Evolutionary conservation across 2,113 vertebrate genomes (phyloP), one percentile per base, ranked within the genome.

Genomic region (Hemicordylus capensis): DNA sequence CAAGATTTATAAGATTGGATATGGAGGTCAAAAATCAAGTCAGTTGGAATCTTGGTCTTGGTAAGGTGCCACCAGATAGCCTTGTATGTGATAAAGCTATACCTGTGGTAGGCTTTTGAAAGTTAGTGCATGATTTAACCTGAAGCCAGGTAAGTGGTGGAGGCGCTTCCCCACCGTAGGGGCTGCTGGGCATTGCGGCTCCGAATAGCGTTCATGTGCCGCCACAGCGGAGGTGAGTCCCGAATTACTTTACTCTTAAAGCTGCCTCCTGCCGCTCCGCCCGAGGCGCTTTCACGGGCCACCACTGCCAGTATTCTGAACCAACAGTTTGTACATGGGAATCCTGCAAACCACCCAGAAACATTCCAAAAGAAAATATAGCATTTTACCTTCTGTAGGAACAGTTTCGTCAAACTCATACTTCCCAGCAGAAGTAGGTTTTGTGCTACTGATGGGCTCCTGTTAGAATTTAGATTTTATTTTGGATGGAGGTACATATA

Each of bases 1-100:
- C 11, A 51, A 70, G 70, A 0, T 9, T 74, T 84, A 81, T 89
- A 76, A 54, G 7, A 22, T 54, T 81, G 1, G 72, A 70, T 26
- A 80, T 87, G 86, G 51, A 89, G 77, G n/a, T n/a, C 0, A 20
- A 19, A 10, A 15, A 6, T 22, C 0, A 67, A 14, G 17, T 34
- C 80, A 85, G 69, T 37, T 69, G 79, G 12, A 87, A 87, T 54
- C 31, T 63, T 81, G 74, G 1, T 3, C 37, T 83, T 87, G 83
- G 83, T 77, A 81, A 91, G 61, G 28, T 0, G 0, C 81, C 44
- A 42, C 77, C 75, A 8, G 69, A 77, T 90, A 34, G 70, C 34
- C 51, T 3, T 1, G 51, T 76, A 83, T 22, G 78, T 19, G 79
- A 6, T 72, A 70, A 0, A 0, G 3, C 59, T 0, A 0, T 54